Percentiles rank a stretch among this genome's conserved stretches.
phyloP scores from a whole-genome alignment of 2,888 invertebrate species.

The Volucella inanis region DNA sequence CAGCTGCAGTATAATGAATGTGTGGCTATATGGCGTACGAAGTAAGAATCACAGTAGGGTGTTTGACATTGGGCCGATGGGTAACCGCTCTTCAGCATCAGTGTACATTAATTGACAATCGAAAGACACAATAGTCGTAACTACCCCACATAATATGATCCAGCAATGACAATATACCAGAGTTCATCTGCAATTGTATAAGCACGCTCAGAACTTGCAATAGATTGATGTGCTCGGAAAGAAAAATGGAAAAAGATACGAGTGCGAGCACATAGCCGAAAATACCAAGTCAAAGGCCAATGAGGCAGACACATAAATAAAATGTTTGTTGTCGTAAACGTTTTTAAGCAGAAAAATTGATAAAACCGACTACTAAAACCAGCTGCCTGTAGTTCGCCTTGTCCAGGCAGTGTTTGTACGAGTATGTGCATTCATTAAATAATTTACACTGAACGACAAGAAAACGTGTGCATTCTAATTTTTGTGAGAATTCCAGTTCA shows the following conservation, averaged over 20 bases:
- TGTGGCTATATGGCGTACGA: neutral
- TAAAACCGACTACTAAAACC: constrained; percentile 31
- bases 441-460: constrained; percentile 13
- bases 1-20: constrained; percentile 27
- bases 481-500: too few species aligned
- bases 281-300: constrained; percentile 28
- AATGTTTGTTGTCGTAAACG: constrained; percentile 29
- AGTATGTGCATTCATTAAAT: constrained; percentile 6
- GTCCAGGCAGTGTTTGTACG: constrained; percentile 12
- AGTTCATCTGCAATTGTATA: neutral
- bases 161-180: neutral
- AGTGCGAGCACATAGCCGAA: neutral
- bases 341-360: constrained; percentile 53
- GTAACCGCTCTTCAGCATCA: neutral
- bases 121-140: neutral
- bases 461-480: neutral
- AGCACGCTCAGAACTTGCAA: constrained; percentile 10
- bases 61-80: constrained; percentile 18
- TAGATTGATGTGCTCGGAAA: neutral
- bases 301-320: constrained; percentile 37
- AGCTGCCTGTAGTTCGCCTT: constrained; percentile 28
- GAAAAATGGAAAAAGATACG: constrained; percentile 1
- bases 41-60: constrained; percentile 43
- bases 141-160: neutral
- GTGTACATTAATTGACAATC: neutral